These are phyloP conservation scores for Pheucticus melanocephalus DNA, from an alignment of 2,113 vertebrate species.

Conservation along the genomic window DNA sequence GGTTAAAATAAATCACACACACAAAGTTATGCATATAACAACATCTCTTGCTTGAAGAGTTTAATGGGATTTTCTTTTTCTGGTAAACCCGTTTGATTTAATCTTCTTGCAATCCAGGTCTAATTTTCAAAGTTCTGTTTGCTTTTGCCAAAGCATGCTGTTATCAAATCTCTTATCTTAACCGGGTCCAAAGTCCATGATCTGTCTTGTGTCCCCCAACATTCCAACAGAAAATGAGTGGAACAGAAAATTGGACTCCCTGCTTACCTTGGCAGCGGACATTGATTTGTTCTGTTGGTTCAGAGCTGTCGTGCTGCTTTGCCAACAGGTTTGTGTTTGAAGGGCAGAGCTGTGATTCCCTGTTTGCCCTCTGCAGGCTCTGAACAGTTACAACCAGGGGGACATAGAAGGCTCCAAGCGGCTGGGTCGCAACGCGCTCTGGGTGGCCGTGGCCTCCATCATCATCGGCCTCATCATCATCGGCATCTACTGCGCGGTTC, in stretches of 20 bases:
- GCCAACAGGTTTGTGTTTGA: not conserved
- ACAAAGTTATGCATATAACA: no score
- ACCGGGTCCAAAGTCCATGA: no score
- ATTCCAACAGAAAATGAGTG: not conserved
- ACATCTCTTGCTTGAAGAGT: no score
- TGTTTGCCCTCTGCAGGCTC: conserved; percentile 74
- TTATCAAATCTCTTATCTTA: no score
- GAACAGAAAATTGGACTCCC: not conserved
- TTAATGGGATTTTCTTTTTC: no score
- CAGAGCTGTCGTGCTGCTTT: not conserved
- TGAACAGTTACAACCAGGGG: conserved; percentile 84
- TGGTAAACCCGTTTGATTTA: no score
- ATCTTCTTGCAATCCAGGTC: no score
- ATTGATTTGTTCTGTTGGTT: not conserved
- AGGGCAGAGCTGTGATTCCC: not conserved
- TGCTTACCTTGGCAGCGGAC: not conserved
- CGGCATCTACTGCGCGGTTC: conserved; percentile 72
- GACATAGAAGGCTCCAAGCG: conserved; percentile 82
- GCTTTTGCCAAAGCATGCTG: no score
- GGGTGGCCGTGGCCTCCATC: conserved; percentile 82
- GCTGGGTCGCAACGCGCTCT: conserved; percentile 82
- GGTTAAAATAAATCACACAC: no score
- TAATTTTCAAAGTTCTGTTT: no score
- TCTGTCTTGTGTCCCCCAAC: no score
- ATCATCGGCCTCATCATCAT: conserved; percentile 83